A percentile compares a stretch with the other conserved stretches of the same genome.
These are phyloP conservation scores for Psophia crepitans DNA, from an alignment of 2,113 vertebrate genomes.

Conservation along the genomic window DNA sequence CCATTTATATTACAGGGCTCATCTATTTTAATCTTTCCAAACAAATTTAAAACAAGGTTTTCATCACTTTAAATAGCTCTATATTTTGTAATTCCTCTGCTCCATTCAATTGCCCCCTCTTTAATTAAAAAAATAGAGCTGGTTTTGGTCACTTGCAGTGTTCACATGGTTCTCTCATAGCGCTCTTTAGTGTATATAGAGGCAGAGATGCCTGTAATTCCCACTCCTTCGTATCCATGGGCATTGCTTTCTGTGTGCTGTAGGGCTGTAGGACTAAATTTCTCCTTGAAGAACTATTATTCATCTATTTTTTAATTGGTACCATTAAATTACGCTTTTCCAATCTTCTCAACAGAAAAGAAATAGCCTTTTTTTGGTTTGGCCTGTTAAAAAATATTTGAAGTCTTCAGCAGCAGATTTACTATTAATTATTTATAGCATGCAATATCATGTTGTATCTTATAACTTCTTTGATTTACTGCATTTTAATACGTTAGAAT, in stretches of 20 bases:
- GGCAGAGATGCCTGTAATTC: background rate
- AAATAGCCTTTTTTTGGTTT: background rate
- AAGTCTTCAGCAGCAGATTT: background rate
- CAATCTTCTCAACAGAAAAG: background rate
- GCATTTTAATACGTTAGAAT: background rate
- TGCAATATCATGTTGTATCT: background rate
- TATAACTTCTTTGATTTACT: background rate
- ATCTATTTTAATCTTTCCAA: slow-evolving; percentile 22
- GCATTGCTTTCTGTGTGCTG: background rate
- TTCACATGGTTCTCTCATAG: background rate
- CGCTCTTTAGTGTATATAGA: background rate
- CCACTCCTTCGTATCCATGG: background rate
- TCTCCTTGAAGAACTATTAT: background rate
- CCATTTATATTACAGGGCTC: background rate
- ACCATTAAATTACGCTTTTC: background rate
- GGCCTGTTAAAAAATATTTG: background rate
- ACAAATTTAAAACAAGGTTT: slow-evolving; percentile 15
- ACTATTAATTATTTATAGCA: background rate
- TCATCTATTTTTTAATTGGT: background rate
- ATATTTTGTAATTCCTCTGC: background rate
- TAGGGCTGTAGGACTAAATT: background rate
- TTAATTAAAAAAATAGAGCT: background rate
- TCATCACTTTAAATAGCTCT: background rate
- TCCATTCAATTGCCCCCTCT: background rate
- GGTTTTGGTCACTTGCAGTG: background rate